These are phyloP conservation scores for Oreochromis spilurus DNA, from an alignment of 2,113 vertebrate species.

Conservation along the genomic window DNA sequence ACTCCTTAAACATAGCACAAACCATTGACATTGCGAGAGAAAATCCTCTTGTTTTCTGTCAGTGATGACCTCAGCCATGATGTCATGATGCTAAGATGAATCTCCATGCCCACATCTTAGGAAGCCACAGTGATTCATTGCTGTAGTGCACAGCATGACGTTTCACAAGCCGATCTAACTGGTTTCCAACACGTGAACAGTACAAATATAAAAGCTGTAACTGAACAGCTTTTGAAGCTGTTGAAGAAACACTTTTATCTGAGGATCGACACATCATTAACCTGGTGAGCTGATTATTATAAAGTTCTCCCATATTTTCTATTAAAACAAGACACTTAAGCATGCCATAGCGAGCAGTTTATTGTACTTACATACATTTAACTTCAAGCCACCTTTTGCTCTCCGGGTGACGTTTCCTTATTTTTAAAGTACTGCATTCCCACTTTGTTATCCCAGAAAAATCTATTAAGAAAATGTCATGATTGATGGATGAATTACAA, in stretches of 20 bases:
- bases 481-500: slow-evolving; percentile 48
- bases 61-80: background rate
- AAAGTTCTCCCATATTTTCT: background rate
- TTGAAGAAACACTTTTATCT: background rate
- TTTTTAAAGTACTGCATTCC: background rate
- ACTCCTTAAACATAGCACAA: background rate
- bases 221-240: background rate
- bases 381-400: background rate
- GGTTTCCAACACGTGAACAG: background rate
- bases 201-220: background rate
- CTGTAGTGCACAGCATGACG: background rate
- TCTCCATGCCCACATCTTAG: background rate
- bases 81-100: background rate
- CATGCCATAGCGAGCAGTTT: background rate
- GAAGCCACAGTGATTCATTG: background rate
- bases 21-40: background rate
- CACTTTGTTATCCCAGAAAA: background rate
- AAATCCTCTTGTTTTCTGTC: background rate
- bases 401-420: background rate
- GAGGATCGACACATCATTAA: background rate
- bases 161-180: background rate
- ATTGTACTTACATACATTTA: background rate
- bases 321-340: background rate
- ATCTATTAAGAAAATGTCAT: slow-evolving; percentile 41
- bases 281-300: background rate